Evolutionary conservation across 1,140 invertebrate species (phyloP).

Genomic region (Philopotamus ludificatus): DNA sequence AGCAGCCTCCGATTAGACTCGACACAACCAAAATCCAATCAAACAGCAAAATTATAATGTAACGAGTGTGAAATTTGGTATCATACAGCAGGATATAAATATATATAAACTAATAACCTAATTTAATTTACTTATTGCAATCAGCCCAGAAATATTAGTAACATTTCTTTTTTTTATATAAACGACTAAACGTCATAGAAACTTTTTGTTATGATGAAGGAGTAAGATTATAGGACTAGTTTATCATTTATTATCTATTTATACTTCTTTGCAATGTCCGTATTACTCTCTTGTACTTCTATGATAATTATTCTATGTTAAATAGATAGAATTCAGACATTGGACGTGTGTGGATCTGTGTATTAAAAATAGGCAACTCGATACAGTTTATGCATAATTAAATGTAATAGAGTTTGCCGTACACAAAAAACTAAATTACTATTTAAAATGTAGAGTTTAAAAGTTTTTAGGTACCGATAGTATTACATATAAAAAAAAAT

Average conservation of each 20-base stretch:
- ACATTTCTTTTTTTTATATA: background rate
- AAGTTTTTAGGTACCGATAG: no score
- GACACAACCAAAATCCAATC: background rate
- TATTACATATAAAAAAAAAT: no score
- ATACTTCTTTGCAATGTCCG: background rate
- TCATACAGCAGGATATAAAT: constrained; percentile 15
- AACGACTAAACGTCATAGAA: constrained; percentile 5
- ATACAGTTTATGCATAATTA: no score
- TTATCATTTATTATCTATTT: constrained; percentile 2
- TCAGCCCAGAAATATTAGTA: constrained; percentile 14
- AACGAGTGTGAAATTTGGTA: constrained; percentile 21
- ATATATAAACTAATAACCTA: constrained; percentile 16
- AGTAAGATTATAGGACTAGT: constrained; percentile 26
- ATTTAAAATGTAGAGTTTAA: no score
- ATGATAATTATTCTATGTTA: background rate
- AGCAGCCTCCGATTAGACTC: background rate
- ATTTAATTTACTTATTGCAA: constrained; percentile 21
- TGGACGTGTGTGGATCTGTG: no score
- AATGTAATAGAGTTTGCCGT: no score
- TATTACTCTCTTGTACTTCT: background rate
- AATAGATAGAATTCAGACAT: background rate
- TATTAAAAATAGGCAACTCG: no score
- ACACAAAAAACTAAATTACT: no score
- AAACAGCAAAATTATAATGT: background rate
- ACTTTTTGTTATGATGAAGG: constrained; percentile 11